phyloP scores from a whole-genome alignment of 2,888 invertebrate species.

The Epistrophella euchroma region DNA sequence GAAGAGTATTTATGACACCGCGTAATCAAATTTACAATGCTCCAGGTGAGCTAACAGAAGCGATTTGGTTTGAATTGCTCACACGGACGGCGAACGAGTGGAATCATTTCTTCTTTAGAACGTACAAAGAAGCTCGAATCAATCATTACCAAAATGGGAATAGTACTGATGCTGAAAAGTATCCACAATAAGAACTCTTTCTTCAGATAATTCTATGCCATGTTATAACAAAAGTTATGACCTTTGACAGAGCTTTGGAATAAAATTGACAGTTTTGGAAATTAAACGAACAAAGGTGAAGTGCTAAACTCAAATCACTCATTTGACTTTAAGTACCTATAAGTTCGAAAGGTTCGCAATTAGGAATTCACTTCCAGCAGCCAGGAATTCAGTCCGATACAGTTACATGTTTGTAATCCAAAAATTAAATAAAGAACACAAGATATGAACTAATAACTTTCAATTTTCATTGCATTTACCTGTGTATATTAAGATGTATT shows the following conservation, averaged over 20 bases:
- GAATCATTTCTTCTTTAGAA: constrained; percentile 79
- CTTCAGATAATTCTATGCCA: not conserved
- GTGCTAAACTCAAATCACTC: not conserved
- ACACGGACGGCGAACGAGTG: constrained; percentile 78
- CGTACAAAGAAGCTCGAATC: constrained; percentile 78
- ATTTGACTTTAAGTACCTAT: not conserved
- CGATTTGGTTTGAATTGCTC: constrained; percentile 80
- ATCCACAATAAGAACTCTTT: constrained; percentile 24
- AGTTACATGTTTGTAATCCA: too few relatives aligned
- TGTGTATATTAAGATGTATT: too few relatives aligned
- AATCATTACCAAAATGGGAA: constrained; percentile 55
- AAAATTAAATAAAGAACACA: too few relatives aligned
- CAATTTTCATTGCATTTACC: too few relatives aligned
- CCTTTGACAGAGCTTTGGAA: too few relatives aligned
- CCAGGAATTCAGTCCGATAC: not conserved
- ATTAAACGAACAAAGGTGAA: too few relatives aligned
- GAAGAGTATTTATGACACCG: constrained; percentile 80
- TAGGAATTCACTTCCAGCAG: not conserved
- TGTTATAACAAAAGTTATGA: not conserved
- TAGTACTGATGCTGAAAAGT: constrained; percentile 51
- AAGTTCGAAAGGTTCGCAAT: not conserved
- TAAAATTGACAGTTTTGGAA: too few relatives aligned
- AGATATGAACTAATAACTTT: too few relatives aligned
- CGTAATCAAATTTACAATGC: constrained; percentile 79
- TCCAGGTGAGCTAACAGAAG: constrained; percentile 79